These are phyloP conservation scores for Phragmatobia fuliginosa DNA, from an alignment of 2,888 invertebrate genomes.

Conservation along the genomic window DNA sequence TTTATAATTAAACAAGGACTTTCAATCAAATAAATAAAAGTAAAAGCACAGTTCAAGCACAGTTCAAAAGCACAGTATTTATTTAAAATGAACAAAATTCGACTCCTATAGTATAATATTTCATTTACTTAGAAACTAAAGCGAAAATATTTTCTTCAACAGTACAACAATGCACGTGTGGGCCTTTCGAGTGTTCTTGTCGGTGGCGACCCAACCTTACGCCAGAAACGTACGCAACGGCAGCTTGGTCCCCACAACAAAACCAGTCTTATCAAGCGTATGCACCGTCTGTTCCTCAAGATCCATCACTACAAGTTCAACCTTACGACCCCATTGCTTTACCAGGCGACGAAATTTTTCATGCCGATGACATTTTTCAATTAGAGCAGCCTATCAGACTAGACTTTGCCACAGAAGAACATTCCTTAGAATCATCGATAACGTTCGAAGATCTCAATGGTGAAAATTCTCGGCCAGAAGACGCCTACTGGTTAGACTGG, in stretches of 20 bases:
- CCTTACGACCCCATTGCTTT: conserved; percentile 88
- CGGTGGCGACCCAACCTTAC: conserved; percentile 77
- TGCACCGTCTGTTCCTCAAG: conserved; percentile 62
- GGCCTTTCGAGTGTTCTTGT: conserved; percentile 92
- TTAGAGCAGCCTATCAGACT: conserved; percentile 90
- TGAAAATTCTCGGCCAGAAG: conserved; percentile 89
- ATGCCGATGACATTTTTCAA: conserved; percentile 93
- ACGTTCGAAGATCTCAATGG: conserved; percentile 91
- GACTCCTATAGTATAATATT: not conserved
- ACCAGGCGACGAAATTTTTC: conserved; percentile 89
- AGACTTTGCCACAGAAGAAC: conserved; percentile 86
- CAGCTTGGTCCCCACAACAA: conserved; percentile 73
- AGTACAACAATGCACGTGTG: conserved; percentile 90
- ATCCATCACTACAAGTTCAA: conserved; percentile 72
- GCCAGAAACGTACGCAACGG: conserved; percentile 68
- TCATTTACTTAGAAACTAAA: not conserved
- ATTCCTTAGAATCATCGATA: conserved; percentile 88
- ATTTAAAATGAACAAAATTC: no score
- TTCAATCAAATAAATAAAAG: no score
- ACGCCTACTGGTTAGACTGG: conserved; percentile 87
- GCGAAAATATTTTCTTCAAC: conserved; percentile 51
- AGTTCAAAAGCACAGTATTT: no score
- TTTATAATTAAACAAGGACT: no score
- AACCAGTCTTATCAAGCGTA: conserved; percentile 71
- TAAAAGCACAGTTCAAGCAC: no score